Conservation (phyloP, 2,888 invertebrate genomes). For the Brenthis daphne region DNA sequence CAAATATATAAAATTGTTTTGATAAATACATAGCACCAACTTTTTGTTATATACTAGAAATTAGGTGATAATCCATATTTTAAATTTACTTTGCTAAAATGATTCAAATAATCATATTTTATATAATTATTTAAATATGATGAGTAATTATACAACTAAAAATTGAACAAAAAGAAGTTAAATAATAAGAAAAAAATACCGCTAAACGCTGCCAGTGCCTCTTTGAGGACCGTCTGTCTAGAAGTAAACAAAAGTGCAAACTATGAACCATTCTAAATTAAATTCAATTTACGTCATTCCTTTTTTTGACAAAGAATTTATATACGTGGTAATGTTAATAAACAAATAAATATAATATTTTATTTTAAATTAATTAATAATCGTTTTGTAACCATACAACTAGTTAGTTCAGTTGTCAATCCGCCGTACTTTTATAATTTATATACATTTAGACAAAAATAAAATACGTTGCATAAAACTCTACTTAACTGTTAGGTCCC, state of each 20-base stretch:
- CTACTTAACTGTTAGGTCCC: conserved; percentile 9
- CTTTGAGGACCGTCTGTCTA: conserved; percentile 26
- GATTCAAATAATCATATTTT: not conserved
- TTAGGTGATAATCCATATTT: no score
- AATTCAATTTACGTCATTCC: conserved; percentile 23
- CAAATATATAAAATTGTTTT: no score
- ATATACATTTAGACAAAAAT: not conserved
- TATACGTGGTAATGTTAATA: conserved; percentile 11
- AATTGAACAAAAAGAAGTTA: conserved; percentile 20
- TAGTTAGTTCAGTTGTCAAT: no score
- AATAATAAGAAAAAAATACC: conserved; percentile 19
- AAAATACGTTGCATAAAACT: not conserved
- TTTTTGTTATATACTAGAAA: no score
- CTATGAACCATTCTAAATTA: conserved; percentile 28
- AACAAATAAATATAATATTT: not conserved
- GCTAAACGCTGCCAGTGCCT: conserved; percentile 21
- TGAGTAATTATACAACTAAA: not conserved
- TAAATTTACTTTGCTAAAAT: not conserved
- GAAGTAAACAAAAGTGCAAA: conserved; percentile 34
- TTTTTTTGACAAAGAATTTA: conserved; percentile 20
- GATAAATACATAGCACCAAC: no score
- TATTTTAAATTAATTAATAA: not conserved
- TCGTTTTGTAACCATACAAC: no score
- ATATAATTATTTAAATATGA: not conserved
- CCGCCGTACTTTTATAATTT: not conserved